Base-by-base conservation (phyloP, 2,888 invertebrate genomes). In the Hypomecis punctinalis region DNA sequence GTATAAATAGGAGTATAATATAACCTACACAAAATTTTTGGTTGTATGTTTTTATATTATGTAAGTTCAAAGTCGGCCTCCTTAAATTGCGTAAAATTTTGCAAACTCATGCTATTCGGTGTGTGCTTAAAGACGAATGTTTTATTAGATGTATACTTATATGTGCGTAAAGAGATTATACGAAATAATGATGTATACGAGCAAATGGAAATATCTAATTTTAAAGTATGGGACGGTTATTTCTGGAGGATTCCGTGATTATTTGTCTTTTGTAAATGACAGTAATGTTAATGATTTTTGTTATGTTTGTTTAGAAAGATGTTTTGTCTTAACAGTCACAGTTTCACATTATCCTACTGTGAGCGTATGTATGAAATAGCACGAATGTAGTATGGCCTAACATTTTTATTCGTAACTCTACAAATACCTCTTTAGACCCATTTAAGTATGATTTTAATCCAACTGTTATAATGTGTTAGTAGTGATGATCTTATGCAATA, bases 171-270 rank as follows among this genome's bases (percentile, higher is more conserved):
- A 61, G 66, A 62, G 47, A 63, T 54, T 67, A 72, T 68, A 70
- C 68, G 67, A 71, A 62, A 66, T 55, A 69, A 66, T 66, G 43
- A 69, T 66, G 72, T 72, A 72, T 72, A 72, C 72, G 72, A 72
- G 70, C 64, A 72, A 70, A 69, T 66, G 61, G 47, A 56, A 60
- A 64, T 58, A 53, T 56, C 49, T 56, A 45, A 66, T 53, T 56
- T 66, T 64, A 40, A 57, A 61, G 55, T 64, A 58, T 60, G 53
- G 66, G 60, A 66, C 60, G 66, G 23, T 66, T 42, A 49, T 55
- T 67, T 62, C 49, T 55, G 33, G 40, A 36, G 40, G 46, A 65
- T 57, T 61, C 52, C 53, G 33, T 57, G 47, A 47, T 60, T 47
- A n/a, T 35, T 35, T 48, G 37, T 45, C 8, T 51, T 46, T 51